These are phyloP conservation scores for Mustelus asterias DNA, from an alignment of 2,113 vertebrate species.

Conservation along the genomic window DNA sequence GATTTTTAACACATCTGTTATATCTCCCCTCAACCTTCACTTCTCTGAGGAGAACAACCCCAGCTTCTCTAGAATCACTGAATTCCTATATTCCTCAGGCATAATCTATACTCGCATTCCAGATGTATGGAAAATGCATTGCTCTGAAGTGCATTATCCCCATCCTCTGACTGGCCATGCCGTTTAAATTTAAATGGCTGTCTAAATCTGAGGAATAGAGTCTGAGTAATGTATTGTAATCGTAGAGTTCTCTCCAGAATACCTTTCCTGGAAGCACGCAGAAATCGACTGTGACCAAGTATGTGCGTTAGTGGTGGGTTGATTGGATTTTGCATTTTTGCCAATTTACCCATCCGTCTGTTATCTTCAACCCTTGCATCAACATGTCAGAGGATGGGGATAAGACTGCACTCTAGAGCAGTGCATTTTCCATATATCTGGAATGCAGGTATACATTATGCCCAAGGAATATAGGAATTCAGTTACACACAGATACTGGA, in stretches of 20 bases:
- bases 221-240: neutral
- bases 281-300: neutral
- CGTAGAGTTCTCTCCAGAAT: neutral
- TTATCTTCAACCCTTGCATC: neutral
- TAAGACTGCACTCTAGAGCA: neutral
- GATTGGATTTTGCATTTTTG: neutral
- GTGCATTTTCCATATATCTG: neutral
- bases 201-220: neutral
- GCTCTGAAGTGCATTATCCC: too few relatives aligned
- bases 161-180: neutral
- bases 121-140: too few relatives aligned
- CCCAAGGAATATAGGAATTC: neutral
- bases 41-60: too few relatives aligned
- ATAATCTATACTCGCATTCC: too few relatives aligned
- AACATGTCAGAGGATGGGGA: neutral
- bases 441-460: neutral
- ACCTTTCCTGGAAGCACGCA: neutral
- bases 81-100: too few relatives aligned
- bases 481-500: neutral
- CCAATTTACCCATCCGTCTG: neutral
- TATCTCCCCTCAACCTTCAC: too few relatives aligned
- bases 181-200: neutral
- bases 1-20: too few relatives aligned
- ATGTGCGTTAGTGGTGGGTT: neutral
- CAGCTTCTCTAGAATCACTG: too few relatives aligned